Evolutionary conservation across 2,797 vertebrate species (phyloP).

Genomic region (Dipus sagitta): DNA sequence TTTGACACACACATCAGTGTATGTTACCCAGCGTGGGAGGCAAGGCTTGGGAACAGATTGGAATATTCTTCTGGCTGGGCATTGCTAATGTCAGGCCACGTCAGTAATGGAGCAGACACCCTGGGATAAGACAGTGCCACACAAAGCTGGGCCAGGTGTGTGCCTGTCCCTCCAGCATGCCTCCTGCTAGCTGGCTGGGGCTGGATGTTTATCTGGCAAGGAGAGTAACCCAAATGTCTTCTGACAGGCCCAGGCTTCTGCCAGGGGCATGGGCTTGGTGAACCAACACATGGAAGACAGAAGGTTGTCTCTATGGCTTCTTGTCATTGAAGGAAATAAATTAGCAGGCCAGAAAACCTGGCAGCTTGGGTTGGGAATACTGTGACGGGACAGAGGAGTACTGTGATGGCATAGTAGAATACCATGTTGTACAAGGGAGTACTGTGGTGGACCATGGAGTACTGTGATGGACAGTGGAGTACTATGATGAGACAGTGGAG

Average conservation of each 20-base stretch:
- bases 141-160: neutral
- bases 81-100: too few relatives aligned
- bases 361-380: neutral
- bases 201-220: neutral
- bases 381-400: neutral
- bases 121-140: neutral
- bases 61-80: too few relatives aligned
- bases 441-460: neutral
- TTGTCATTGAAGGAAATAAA: neutral
- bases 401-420: neutral
- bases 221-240: neutral
- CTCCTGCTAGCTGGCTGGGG: rapidly evolving
- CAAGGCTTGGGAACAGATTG: too few relatives aligned
- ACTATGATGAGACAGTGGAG: neutral
- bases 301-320: neutral
- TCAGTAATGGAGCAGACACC: neutral
- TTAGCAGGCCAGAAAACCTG: too few relatives aligned
- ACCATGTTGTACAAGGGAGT: too few relatives aligned
- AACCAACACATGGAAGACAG: rapidly evolving
- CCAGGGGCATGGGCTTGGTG: rapidly evolving
- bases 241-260: rapidly evolving
- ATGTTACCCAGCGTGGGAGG: neutral
- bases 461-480: neutral
- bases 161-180: rapidly evolving
- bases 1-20: rapidly evolving